These are phyloP conservation scores for Malacoctenus gilli DNA, from an alignment of 2,797 vertebrate genomes.

Conservation along the genomic window DNA sequence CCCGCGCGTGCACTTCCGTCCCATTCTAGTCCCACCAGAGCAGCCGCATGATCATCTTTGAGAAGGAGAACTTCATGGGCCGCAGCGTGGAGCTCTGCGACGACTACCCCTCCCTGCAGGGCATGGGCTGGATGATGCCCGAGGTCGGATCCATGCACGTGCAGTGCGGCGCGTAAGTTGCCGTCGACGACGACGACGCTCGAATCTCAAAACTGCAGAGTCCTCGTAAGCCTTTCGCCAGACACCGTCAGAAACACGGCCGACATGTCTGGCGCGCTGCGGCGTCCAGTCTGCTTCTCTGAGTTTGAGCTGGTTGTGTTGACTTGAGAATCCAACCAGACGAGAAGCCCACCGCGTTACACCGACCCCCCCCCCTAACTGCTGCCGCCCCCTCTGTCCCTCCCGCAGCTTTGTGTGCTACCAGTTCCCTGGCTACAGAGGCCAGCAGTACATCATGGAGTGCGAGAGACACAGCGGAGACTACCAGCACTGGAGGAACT, in stretches of 20 bases:
- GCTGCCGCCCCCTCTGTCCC: neutral
- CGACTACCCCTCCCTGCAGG: conserved; percentile 87
- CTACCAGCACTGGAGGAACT: conserved; percentile 86
- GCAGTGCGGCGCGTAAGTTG: conserved; percentile 85
- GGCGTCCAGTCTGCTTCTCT: no score
- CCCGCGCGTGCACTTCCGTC: neutral
- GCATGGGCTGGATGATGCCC: conserved; percentile 84
- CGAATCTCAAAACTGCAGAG: no score
- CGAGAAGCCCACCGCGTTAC: no score
- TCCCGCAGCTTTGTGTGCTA: conserved; percentile 84
- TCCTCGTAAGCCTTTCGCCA: no score
- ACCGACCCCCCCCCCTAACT: conserved; percentile 13
- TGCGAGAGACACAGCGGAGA: conserved; percentile 86
- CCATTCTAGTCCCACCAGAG: conserved; percentile 76
- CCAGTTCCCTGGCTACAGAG: conserved; percentile 85
- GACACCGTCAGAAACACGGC: no score
- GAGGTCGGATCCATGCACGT: conserved; percentile 87
- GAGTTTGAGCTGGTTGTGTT: no score
- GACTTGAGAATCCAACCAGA: no score
- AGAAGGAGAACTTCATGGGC: conserved; percentile 86
- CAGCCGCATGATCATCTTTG: conserved; percentile 80
- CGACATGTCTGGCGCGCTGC: no score
- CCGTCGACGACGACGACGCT: neutral
- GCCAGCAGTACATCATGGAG: conserved; percentile 88
- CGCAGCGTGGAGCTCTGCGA: conserved; percentile 82